Conservation (phyloP, 2,797 vertebrate genomes). For the Hemitrygon akajei region DNA sequence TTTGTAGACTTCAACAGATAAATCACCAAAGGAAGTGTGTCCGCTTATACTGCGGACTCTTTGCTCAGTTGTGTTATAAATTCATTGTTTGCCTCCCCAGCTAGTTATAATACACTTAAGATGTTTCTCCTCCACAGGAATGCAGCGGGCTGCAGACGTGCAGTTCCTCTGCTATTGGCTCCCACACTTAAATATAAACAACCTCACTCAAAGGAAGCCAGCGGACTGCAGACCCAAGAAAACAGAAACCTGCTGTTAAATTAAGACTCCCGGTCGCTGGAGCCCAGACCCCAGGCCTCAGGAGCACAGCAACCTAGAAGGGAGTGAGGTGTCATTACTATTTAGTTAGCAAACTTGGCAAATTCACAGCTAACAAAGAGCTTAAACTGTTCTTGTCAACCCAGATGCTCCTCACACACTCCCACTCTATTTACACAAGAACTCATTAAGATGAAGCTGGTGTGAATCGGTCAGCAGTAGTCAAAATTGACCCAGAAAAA, state of each 20-base stretch:
- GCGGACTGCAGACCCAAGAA: neutral
- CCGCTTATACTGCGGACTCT: neutral
- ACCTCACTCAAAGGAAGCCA: constrained; percentile 13
- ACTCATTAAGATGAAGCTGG: neutral
- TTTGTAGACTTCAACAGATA: neutral
- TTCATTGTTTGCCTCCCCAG: constrained; percentile 11
- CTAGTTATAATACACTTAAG: constrained; percentile 3
- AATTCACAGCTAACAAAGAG: neutral
- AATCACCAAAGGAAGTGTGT: constrained; percentile 11
- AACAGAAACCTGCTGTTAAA: neutral
- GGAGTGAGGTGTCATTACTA: neutral
- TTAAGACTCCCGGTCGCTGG: neutral
- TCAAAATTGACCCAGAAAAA: neutral
- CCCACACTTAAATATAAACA: neutral
- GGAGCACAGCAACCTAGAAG: neutral
- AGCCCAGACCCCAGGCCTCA: neutral
- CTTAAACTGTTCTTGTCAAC: neutral
- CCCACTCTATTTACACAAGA: neutral
- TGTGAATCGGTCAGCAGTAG: neutral
- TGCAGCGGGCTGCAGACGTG: neutral
- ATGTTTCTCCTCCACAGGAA: constrained; percentile 19
- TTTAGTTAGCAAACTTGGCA: neutral
- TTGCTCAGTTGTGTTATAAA: neutral
- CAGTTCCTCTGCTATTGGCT: neutral
- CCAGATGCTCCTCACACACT: neutral